A percentile compares a stretch with the other conserved stretches of the same genome.
Conservation (phyloP, 2,888 invertebrate species). For the Blomia tropicalis region DNA sequence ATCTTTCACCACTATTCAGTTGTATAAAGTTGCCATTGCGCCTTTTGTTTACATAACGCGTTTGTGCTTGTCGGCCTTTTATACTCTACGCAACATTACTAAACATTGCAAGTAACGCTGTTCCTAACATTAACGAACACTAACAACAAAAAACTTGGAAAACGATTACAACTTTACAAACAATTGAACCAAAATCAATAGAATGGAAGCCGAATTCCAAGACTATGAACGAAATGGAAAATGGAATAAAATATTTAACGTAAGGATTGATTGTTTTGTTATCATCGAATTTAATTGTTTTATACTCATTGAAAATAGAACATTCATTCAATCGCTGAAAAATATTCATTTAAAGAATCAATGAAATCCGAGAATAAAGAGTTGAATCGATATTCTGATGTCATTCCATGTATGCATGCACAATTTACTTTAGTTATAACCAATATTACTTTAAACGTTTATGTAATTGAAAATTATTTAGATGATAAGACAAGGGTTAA, state of each 20-base stretch:
- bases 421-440: constrained; percentile 14
- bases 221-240: constrained; percentile 52
- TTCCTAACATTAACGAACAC: not conserved
- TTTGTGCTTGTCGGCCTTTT: no score
- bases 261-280: constrained; percentile 34
- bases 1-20: no score
- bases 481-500: constrained; percentile 76
- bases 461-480: no score
- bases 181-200: no score
- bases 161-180: no score
- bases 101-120: no score
- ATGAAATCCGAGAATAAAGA: constrained; percentile 58
- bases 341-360: constrained; percentile 46
- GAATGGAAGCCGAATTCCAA: constrained; percentile 53
- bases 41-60: no score
- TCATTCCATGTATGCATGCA: constrained; percentile 54
- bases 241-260: constrained; percentile 57
- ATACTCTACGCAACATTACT: no score
- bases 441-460: not conserved
- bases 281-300: not conserved
- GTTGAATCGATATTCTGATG: constrained; percentile 82
- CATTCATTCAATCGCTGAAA: constrained; percentile 47
- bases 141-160: no score
- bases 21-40: no score
- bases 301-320: constrained; percentile 47